Evolutionary conservation across 2,797 vertebrate species (phyloP).

Genomic region (Clamator glandarius): DNA sequence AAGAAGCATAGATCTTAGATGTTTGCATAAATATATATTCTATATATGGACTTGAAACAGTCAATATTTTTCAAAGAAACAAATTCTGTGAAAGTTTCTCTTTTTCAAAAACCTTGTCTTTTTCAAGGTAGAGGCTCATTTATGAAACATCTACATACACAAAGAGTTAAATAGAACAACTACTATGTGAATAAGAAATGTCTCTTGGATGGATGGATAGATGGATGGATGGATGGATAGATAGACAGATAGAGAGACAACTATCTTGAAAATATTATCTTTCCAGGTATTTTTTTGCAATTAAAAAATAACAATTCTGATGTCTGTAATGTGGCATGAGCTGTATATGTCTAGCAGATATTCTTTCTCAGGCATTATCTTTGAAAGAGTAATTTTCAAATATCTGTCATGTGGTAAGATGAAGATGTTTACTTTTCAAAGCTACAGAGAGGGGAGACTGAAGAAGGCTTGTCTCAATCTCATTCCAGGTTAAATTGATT

Average conservation of each 20-base stretch:
- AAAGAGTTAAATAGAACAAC: neutral
- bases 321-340: neutral
- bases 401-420: neutral
- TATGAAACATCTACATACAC: neutral
- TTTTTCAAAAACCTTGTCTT: neutral
- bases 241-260: neutral
- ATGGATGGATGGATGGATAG: neutral
- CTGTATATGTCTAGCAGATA: neutral
- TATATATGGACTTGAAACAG: neutral
- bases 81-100: neutral
- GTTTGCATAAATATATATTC: neutral
- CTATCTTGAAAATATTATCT: neutral
- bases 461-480: neutral
- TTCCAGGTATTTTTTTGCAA: neutral
- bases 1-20: neutral
- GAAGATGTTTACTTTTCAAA: neutral
- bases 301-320: neutral
- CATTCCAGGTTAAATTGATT: neutral
- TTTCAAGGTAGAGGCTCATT: neutral
- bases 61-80: neutral
- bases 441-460: neutral
- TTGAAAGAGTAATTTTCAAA: neutral
- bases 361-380: neutral
- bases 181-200: neutral
- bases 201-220: neutral